Conservation (phyloP, 2,113 vertebrate genomes). For the Crocuta crocuta region DNA sequence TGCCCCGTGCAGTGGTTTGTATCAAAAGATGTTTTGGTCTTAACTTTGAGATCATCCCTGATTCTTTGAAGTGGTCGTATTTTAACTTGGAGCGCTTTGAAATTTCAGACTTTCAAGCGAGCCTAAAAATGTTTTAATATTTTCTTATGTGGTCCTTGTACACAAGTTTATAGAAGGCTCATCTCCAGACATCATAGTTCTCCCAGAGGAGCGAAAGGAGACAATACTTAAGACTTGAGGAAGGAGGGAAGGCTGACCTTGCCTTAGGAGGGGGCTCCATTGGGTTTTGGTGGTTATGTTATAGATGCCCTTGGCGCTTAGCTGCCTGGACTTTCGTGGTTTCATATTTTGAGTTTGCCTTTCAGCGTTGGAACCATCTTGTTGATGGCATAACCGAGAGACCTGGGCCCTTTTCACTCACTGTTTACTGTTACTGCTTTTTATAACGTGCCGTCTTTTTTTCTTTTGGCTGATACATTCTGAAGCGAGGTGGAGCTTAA, state of each 20-base stretch:
- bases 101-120: constrained; percentile 66
- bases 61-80: constrained; percentile 85
- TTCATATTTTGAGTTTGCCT: constrained; percentile 16
- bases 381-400: not conserved
- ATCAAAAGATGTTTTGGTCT: constrained; percentile 79
- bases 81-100: constrained; percentile 77
- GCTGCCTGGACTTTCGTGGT: not conserved
- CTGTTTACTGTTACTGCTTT: not conserved
- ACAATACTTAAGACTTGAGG: not conserved
- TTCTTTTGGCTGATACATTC: not conserved
- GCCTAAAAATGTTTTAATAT: constrained; percentile 37
- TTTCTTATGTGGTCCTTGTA: constrained; percentile 40
- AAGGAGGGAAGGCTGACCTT: not conserved
- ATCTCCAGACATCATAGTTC: not conserved
- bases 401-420: not conserved
- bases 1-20: constrained; percentile 79
- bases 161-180: constrained; percentile 47
- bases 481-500: not conserved
- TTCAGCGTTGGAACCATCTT: constrained; percentile 21
- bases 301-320: not conserved
- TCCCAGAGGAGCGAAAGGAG: not conserved
- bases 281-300: not conserved
- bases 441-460: not conserved
- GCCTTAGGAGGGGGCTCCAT: not conserved
- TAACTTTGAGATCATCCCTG: constrained; percentile 68